Base-by-base conservation (phyloP, 1,140 invertebrate genomes). In the Telenomus remus region DNA sequence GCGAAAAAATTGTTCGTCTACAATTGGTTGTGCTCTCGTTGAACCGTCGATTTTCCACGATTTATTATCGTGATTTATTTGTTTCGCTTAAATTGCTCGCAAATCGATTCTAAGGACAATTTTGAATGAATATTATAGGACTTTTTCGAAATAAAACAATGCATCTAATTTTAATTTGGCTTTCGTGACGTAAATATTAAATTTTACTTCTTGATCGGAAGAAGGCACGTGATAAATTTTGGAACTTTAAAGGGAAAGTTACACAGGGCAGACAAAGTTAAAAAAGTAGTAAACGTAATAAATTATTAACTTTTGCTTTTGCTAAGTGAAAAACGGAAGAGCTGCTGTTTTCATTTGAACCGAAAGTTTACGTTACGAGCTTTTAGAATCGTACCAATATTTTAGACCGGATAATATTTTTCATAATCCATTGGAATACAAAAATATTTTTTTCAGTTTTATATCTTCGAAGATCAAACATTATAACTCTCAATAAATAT, bases 371-470 rank as follows among this genome's bases (percentile, higher is more conserved):
- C 59, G 54, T 72, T 72, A 59, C 54, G 59, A 64, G 54, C 69
- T 46, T 72, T 64, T 64, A 64, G 68, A 71, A 71, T 72, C 49
- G 54, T 48, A 42, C 60, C 60, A 59, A 64, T 59, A 72, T 72
- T 72, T 72, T 72, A 47, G 51, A 61, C 53, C n/a, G 43, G 69
- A 57, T 59, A 59, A 72, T 72, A 72, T 64, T 72, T 72, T 72
- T 64, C 54, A 42, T 14, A 48, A 54, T 57, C 48, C 54, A 72
- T 64, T 72, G 69, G 57, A 53, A 42, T 46, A 33, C 44, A 15
- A 59, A 71, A 71, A 63, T 37, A 46, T 27, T 44, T 27, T 27
- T 27, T 27, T 27, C 1, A 27, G 6, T 27, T 27, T 27, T 27
- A n/a, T n/a, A n/a, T n/a, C n/a, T n/a, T n/a, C n/a, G n/a, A n/a